These are phyloP conservation scores for Trissolcus basalis DNA, from an alignment of 1,140 invertebrate species.

Conservation along the genomic window DNA sequence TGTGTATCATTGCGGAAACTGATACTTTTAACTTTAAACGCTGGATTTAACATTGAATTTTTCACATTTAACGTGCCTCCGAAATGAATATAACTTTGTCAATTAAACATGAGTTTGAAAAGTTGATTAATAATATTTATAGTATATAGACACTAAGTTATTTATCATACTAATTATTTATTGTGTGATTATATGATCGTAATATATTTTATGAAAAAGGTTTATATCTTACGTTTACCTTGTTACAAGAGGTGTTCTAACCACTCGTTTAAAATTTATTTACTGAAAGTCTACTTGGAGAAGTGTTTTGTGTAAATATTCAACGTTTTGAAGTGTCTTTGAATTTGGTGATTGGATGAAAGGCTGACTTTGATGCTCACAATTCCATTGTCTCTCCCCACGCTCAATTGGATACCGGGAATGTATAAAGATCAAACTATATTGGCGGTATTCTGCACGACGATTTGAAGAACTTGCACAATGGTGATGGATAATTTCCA, in stretches of 20 bases:
- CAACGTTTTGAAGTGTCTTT: slow-evolving; percentile 25
- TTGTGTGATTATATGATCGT: too few species aligned
- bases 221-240: neutral
- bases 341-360: slow-evolving; percentile 57
- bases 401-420: slow-evolving; percentile 24
- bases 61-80: neutral
- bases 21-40: too few species aligned
- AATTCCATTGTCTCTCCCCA: slow-evolving; percentile 56
- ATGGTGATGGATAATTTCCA: slow-evolving; percentile 44
- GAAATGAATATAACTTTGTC: neutral
- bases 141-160: too few species aligned
- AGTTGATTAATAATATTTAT: neutral
- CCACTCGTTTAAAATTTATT: slow-evolving; percentile 20
- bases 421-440: slow-evolving; percentile 30
- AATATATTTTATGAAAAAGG: too few species aligned
- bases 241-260: slow-evolving; percentile 66
- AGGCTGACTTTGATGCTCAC: slow-evolving; percentile 33
- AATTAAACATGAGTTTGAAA: neutral
- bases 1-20: neutral
- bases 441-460: slow-evolving; percentile 28
- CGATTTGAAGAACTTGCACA: slow-evolving; percentile 42
- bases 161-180: too few species aligned
- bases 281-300: too few species aligned
- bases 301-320: slow-evolving; percentile 35
- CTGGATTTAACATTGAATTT: too few species aligned